These are phyloP conservation scores for Pterophyllum scalare DNA, from an alignment of 2,113 vertebrate genomes.

Conservation along the genomic window DNA sequence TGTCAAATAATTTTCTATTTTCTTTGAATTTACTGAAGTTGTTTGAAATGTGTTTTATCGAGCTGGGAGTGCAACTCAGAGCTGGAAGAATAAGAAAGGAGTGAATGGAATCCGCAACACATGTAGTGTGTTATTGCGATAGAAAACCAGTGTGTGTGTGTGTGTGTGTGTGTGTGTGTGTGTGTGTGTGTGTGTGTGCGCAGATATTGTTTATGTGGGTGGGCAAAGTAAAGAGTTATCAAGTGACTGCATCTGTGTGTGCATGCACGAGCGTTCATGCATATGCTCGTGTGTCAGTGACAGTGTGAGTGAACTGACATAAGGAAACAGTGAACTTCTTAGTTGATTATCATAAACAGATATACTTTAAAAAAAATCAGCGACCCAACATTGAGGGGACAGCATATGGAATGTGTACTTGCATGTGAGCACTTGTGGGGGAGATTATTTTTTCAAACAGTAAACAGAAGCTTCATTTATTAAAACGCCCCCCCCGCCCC, in stretches of 20 bases:
- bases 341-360: slow-evolving; percentile 12
- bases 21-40: slow-evolving; percentile 20
- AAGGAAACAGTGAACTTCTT: slow-evolving; percentile 34
- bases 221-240: slow-evolving; percentile 8
- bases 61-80: slow-evolving; percentile 32
- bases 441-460: slow-evolving; percentile 25
- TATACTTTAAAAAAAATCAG: not conserved
- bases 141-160: slow-evolving; percentile 7
- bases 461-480: slow-evolving; percentile 52
- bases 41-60: slow-evolving; percentile 7
- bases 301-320: not conserved
- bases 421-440: slow-evolving; percentile 5
- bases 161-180: slow-evolving; percentile 11
- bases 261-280: not conserved
- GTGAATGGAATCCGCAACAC: slow-evolving; percentile 36
- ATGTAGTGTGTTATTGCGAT: slow-evolving; percentile 39
- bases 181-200: no score
- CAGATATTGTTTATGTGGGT: slow-evolving; percentile 30
- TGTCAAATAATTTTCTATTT: not conserved
- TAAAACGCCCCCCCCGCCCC: slow-evolving; percentile 48
- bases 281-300: not conserved
- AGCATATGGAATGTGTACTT: not conserved
- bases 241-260: slow-evolving; percentile 5
- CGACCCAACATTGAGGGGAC: not conserved
- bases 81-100: slow-evolving; percentile 33